Base-by-base conservation (phyloP, 1,140 invertebrate genomes). In the Octopus bimaculoides region DNA sequence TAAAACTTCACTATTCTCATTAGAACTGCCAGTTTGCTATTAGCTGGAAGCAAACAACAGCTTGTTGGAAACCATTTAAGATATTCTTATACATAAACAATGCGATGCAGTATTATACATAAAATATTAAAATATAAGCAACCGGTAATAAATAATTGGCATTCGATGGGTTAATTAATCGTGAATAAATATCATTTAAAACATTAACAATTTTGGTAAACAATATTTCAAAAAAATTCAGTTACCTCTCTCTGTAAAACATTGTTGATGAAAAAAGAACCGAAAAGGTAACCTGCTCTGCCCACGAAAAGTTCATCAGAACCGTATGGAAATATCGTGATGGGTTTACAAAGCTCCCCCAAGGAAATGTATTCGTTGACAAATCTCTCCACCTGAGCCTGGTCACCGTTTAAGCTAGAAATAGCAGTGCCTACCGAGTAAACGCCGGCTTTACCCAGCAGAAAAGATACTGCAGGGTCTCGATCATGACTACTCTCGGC, bases 301-400 rank as follows among this genome's bases (percentile, higher is more conserved):
- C 95, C 95, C 6, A 96, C 94, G 84, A 96, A 93, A 26, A 96
- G 90, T 87, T 96, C 95, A 90, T 96, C 95, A 54, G 94, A 94
- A 52, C 95, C 95, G 89, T 92, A 92, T 83, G 91, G 91, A 53
- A 94, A 90, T 86, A 94, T 94, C 78, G 93, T 91, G 0, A 92
- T 88, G 80, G 93, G 92, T 81, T 86, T 86, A 81, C 89, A 88
- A 66, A 84, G 77, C n/a, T 85, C 81, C 8, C 88, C 87, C 17
- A 89, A 79, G 5, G 80, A 56, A 20, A 84, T 81, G 84, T 88
- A 92, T 55, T 87, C 81, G 26, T 84, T 52, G 20, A 85, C 55
- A 82, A 83, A 88, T 14, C 84, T 78, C 17, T 86, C 80, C 41
- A 83, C 84, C 14, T 82, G 77, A 8, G 84, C 82, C 53, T 77